Conservation (phyloP, 2,113 vertebrate genomes). For the Mesoclemmys tuberculata region DNA sequence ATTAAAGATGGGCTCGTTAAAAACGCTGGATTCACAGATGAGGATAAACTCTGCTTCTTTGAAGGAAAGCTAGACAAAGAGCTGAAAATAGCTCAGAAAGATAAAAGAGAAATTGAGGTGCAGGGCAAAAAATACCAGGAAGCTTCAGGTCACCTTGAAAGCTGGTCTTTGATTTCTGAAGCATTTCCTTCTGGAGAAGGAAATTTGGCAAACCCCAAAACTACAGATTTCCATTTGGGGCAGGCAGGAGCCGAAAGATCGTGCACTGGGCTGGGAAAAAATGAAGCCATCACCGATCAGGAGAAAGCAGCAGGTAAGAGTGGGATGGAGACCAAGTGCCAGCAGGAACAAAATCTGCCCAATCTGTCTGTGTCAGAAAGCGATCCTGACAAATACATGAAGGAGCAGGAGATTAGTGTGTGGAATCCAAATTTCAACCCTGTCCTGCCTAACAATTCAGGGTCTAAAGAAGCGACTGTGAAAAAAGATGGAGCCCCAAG, state of each 20-base stretch:
- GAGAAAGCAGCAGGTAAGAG: constrained; percentile 73
- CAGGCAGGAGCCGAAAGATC: constrained; percentile 20
- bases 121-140: constrained; percentile 67
- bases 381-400: not conserved
- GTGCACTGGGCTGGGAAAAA: not conserved
- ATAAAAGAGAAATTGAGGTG: constrained; percentile 73
- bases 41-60: constrained; percentile 93
- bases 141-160: constrained; percentile 78
- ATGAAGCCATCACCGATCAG: constrained; percentile 68
- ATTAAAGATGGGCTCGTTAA: constrained; percentile 78
- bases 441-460: constrained; percentile 18
- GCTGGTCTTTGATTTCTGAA: constrained; percentile 75
- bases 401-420: constrained; percentile 73
- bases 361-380: constrained; percentile 25
- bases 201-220: constrained; percentile 49
- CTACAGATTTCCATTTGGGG: constrained; percentile 47
- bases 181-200: constrained; percentile 36
- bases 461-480: constrained; percentile 45
- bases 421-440: constrained; percentile 81
- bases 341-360: constrained; percentile 30
- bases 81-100: constrained; percentile 79
- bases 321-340: constrained; percentile 34
- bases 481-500: constrained; percentile 76
- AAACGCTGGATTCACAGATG: constrained; percentile 86
- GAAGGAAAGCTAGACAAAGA: constrained; percentile 84